A percentile compares a stretch with the other conserved stretches of the same genome.
Conservation (phyloP, 2,113 vertebrate species). For the Cyprinodon brontotheroides region DNA sequence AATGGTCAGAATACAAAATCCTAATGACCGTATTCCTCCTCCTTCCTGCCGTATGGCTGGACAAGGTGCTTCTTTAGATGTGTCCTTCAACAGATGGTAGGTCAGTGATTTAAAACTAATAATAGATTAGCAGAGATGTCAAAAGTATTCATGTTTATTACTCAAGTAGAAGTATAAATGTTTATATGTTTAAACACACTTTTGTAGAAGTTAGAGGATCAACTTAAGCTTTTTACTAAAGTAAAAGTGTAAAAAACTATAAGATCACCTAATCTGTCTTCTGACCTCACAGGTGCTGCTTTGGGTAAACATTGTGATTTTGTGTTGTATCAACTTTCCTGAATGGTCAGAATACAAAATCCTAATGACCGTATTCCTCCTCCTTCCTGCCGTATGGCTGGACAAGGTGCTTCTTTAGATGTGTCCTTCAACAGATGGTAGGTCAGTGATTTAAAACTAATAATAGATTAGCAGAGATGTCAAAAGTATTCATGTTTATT, state of each 20-base stretch:
- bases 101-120: not conserved
- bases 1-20: not conserved
- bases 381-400: not conserved
- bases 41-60: not conserved
- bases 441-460: not conserved
- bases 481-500: no score
- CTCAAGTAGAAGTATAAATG: no score
- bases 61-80: not conserved
- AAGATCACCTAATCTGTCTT: not conserved
- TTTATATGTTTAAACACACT: no score
- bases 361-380: not conserved
- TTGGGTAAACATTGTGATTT: not conserved
- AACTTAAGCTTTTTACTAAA: no score
- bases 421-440: not conserved
- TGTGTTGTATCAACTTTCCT: not conserved
- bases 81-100: not conserved
- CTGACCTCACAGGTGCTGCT: constrained; percentile 1
- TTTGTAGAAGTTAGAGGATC: no score
- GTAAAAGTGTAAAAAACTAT: no score
- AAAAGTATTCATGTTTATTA: no score
- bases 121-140: no score
- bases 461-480: no score
- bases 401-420: not conserved
- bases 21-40: not conserved
- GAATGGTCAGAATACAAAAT: not conserved